phyloP scores from a whole-genome alignment of 2,797 vertebrate genomes.

The Amblyopsis hoosieri region DNA sequence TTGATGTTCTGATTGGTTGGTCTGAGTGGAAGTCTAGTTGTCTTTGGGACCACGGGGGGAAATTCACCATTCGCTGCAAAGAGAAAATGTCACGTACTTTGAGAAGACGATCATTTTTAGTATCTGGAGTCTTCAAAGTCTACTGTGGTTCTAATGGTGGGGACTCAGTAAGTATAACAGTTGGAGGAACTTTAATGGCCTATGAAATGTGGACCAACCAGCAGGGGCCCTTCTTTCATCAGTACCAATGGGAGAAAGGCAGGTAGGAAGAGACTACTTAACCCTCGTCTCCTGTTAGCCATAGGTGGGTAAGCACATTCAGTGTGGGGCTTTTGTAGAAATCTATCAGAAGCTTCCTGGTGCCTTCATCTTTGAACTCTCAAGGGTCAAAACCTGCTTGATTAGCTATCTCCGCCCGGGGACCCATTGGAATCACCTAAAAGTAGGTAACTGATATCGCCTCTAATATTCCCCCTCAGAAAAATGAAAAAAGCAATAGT shows the following conservation, averaged over 20 bases:
- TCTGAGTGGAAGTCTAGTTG: conserved; percentile 36
- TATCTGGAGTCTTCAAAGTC: conserved; percentile 14
- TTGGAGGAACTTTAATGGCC: conserved; percentile 30
- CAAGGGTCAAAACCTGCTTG: conserved; percentile 35
- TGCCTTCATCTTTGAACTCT: conserved; percentile 54
- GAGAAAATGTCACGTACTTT: conserved; percentile 35
- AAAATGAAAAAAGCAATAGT: not conserved
- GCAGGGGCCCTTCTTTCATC: conserved; percentile 64
- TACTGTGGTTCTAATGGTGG: conserved; percentile 18
- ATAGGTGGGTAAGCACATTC: conserved; percentile 38
- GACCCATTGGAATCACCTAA: not conserved
- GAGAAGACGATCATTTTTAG: conserved; percentile 6
- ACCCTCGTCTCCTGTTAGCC: conserved; percentile 18
- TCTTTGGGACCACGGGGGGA: conserved; percentile 67
- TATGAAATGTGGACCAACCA: conserved; percentile 43
- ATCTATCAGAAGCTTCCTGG: conserved; percentile 41
- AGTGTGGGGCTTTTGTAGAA: conserved; percentile 29
- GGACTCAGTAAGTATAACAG: conserved; percentile 5
- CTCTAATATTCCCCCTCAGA: not conserved
- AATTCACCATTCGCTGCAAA: conserved; percentile 81
- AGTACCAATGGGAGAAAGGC: conserved; percentile 21
- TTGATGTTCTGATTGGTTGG: conserved; percentile 39
- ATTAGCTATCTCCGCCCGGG: conserved; percentile 29
- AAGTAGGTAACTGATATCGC: not conserved
- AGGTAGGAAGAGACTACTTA: conserved; percentile 22